Conservation (phyloP, 2,797 vertebrate genomes). For the Chelidonichthys spinosus region DNA sequence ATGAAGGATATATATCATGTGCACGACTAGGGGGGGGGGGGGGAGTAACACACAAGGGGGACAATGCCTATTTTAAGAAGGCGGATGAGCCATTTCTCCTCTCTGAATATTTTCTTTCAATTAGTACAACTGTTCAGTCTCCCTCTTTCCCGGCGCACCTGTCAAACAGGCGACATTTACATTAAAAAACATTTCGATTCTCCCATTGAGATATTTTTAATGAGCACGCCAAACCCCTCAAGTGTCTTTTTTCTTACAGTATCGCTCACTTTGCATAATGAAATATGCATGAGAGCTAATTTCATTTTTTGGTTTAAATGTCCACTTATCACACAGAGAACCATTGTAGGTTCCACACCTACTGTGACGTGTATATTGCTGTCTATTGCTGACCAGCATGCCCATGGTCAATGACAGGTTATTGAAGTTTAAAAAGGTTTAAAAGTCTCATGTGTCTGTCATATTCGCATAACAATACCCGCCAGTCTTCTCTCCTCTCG, state of each 20-base stretch:
- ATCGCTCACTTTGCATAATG: conserved; percentile 73
- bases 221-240: conserved; percentile 69
- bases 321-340: conserved; percentile 50
- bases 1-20: conserved; percentile 36
- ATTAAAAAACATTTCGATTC: conserved; percentile 73
- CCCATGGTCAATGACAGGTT: conserved; percentile 37
- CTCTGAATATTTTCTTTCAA: conserved; percentile 73
- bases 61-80: conserved; percentile 40
- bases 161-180: conserved; percentile 77
- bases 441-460: conserved; percentile 66
- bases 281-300: conserved; percentile 76
- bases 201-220: conserved; percentile 76
- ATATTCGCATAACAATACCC: conserved; percentile 79
- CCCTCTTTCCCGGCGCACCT: conserved; percentile 63
- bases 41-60: conserved; percentile 24
- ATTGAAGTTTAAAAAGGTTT: conserved; percentile 51
- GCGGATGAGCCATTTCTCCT: conserved; percentile 45
- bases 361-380: neutral
- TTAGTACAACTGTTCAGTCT: conserved; percentile 63
- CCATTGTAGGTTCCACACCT: conserved; percentile 21
- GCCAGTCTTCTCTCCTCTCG: conserved; percentile 51
- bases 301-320: conserved; percentile 62
- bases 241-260: conserved; percentile 61
- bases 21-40: conserved; percentile 18
- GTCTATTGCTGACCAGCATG: conserved; percentile 25